phyloP scores from a whole-genome alignment of 2,888 invertebrate species.

The Drosophila tripunctata region DNA sequence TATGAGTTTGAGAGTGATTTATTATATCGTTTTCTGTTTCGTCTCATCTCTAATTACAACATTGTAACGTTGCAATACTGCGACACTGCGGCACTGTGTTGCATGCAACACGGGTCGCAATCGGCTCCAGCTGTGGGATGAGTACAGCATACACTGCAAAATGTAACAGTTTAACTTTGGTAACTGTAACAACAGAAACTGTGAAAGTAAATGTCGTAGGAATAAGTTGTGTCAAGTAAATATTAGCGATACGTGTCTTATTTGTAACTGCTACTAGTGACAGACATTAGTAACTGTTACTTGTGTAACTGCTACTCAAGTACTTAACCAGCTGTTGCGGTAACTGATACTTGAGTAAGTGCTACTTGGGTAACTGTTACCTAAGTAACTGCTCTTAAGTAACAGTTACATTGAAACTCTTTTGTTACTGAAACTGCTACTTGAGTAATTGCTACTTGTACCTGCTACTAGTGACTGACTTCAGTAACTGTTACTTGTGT shows the following conservation, averaged over 20 bases:
- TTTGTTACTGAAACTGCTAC: neutral
- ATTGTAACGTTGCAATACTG: neutral
- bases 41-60: too few relatives aligned
- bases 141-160: constrained; percentile 14
- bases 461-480: neutral
- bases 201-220: too few relatives aligned
- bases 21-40: too few relatives aligned
- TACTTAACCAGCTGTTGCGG: neutral
- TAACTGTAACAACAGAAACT: neutral
- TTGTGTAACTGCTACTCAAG: neutral
- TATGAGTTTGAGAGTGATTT: too few relatives aligned
- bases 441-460: neutral
- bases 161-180: neutral
- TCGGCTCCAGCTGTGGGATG: constrained; percentile 15
- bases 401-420: neutral
- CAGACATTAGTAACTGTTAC: too few relatives aligned
- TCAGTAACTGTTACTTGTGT: neutral
- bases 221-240: too few relatives aligned
- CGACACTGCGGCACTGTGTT: constrained; percentile 9
- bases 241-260: too few relatives aligned
- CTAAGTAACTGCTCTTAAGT: neutral
- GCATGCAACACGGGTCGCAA: constrained; percentile 42
- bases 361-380: neutral
- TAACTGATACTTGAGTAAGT: neutral
- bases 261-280: neutral